A percentile compares a stretch with the other conserved stretches of the same genome.
Conservation (phyloP, 1,140 invertebrate species). For the Drosophila kanapiae region DNA sequence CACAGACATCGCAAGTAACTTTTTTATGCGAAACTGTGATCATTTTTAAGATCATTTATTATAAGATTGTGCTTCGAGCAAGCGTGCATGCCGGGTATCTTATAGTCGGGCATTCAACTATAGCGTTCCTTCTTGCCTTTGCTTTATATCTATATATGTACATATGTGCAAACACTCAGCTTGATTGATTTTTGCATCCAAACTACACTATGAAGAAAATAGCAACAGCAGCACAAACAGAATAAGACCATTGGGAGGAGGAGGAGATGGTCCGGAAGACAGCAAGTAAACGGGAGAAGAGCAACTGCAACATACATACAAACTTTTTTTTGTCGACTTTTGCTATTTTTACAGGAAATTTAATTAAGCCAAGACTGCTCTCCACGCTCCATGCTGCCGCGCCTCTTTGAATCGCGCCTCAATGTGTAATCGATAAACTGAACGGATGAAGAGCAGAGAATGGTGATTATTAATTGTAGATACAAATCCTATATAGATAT, state of each 20-base stretch:
- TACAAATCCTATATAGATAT: not conserved
- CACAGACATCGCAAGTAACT: no score
- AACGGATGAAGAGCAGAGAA: not conserved
- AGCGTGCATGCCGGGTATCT: not conserved
- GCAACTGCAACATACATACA: not conserved
- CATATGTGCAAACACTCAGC: constrained; percentile 64
- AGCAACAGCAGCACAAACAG: constrained; percentile 14
- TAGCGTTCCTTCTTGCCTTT: constrained; percentile 13
- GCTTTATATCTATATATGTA: constrained; percentile 2
- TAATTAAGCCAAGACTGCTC: constrained; percentile 40
- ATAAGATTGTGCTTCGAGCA: not conserved
- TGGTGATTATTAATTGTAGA: not conserved
- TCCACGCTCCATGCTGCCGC: not conserved
- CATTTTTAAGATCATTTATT: not conserved
- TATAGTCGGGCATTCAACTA: not conserved
- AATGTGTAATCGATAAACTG: not conserved
- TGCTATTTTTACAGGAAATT: constrained; percentile 23
- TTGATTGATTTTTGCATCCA: constrained; percentile 75
- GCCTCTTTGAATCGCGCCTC: not conserved
- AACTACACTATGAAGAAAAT: constrained; percentile 40
- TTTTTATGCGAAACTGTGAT: not conserved
- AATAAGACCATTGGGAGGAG: constrained; percentile 1
- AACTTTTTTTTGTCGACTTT: constrained; percentile 1
- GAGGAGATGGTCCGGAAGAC: not conserved
- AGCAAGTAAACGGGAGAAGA: constrained; percentile 7